A percentile compares a stretch with the other conserved stretches of the same genome.
Evolutionary conservation across 2,797 vertebrate species (phyloP).

Genomic region (Leptodactylus fallax): DNA sequence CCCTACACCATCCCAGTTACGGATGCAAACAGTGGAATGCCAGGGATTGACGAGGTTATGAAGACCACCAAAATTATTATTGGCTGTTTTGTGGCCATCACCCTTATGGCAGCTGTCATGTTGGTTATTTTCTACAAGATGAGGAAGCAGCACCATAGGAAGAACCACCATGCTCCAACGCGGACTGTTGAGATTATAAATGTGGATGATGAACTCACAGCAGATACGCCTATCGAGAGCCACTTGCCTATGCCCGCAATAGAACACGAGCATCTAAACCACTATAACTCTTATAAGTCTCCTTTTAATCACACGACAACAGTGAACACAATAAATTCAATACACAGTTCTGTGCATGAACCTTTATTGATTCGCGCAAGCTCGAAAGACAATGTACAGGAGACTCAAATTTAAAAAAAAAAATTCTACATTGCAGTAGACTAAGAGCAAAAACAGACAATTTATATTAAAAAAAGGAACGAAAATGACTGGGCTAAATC

Average conservation of each 20-base stretch:
- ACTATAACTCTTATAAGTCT: conserved; percentile 98
- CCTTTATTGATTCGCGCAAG: conserved; percentile 99
- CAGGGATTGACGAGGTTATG: conserved; percentile 98
- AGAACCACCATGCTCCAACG: conserved; percentile 94
- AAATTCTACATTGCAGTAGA: conserved; percentile 79
- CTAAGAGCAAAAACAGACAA: conserved; percentile 78
- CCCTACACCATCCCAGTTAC: conserved; percentile 92
- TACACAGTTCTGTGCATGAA: conserved; percentile 99
- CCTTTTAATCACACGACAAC: conserved; percentile 94
- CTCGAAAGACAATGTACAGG: conserved; percentile 99
- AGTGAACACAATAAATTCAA: conserved; percentile 97
- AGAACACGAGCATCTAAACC: conserved; percentile 98
- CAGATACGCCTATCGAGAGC: conserved; percentile 92
- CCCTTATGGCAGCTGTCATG: conserved; percentile 99
- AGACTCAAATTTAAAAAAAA: conserved; percentile 96
- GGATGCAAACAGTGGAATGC: conserved; percentile 84
- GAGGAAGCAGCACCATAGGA: conserved; percentile 99
- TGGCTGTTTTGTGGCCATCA: conserved; percentile 99
- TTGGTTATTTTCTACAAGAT: conserved; percentile 99
- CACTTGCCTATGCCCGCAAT: conserved; percentile 96
- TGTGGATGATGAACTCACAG: conserved; percentile 96
- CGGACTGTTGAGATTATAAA: conserved; percentile 99
- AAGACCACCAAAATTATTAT: conserved; percentile 99
- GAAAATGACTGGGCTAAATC: conserved; percentile 95
- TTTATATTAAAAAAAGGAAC: conserved; percentile 93